These are phyloP conservation scores for Echiichthys vipera DNA, from an alignment of 2,797 vertebrate species.

Conservation along the genomic window DNA sequence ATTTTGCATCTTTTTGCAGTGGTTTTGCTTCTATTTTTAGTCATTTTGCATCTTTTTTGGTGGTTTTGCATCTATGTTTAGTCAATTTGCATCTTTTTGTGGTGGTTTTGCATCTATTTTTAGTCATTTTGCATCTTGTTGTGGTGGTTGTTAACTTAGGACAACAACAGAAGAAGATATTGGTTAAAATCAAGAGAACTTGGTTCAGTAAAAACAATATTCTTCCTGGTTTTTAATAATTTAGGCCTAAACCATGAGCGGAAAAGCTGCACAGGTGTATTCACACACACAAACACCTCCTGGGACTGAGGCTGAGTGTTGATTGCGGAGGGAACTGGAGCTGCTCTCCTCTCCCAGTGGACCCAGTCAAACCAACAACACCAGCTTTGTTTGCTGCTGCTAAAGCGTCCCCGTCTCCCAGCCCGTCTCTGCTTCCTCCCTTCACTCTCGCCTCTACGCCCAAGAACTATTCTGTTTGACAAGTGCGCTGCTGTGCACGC, in stretches of 20 bases:
- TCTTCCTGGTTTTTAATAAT: background rate
- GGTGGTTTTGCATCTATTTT: too few relatives aligned
- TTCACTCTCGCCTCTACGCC: background rate
- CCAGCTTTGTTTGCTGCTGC: constrained; percentile 50
- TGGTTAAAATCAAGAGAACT: background rate
- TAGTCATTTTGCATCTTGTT: too few relatives aligned
- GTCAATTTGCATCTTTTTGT: too few relatives aligned
- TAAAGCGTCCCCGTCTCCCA: background rate
- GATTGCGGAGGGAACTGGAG: constrained; percentile 52
- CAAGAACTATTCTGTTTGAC: background rate
- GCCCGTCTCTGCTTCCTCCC: background rate
- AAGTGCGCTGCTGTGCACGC: background rate
- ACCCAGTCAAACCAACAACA: constrained; percentile 63
- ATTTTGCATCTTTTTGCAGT: too few relatives aligned
- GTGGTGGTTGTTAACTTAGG: too few relatives aligned
- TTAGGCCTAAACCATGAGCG: background rate
- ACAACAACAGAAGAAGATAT: too few relatives aligned
- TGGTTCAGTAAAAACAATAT: background rate
- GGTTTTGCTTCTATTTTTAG: too few relatives aligned
- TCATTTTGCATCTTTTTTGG: too few relatives aligned
- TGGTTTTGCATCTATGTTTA: too few relatives aligned
- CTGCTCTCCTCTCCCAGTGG: constrained; percentile 44
- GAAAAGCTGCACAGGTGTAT: constrained; percentile 7
- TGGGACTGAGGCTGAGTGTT: background rate
- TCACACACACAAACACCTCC: constrained; percentile 1